Conservation (phyloP, 1,140 invertebrate species). For the Pseudomyrmex gracilis region DNA sequence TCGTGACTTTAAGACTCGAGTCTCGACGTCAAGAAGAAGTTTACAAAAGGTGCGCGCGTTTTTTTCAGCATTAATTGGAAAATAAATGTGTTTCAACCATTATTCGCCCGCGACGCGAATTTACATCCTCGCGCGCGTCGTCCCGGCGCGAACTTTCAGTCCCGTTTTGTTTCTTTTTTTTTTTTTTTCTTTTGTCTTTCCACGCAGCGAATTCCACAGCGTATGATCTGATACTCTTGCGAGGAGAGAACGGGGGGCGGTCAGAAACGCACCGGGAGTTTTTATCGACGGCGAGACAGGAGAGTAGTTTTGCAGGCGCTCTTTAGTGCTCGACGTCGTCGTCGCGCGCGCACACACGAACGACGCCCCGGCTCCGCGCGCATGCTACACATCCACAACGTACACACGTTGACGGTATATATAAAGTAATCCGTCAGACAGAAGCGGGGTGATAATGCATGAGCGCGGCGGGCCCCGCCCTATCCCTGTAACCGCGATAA, state of each 20-base stretch:
- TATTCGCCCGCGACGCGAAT: too few relatives aligned
- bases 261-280: slow-evolving; percentile 72
- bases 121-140: slow-evolving; percentile 7
- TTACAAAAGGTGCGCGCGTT: too few relatives aligned
- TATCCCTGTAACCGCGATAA: slow-evolving; percentile 83
- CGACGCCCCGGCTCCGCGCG: neutral
- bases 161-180: neutral
- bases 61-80: neutral
- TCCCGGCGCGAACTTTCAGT: slow-evolving; percentile 18
- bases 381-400: neutral
- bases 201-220: slow-evolving; percentile 50
- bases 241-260: slow-evolving; percentile 26
- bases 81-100: neutral
- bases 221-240: slow-evolving; percentile 62
- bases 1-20: too few relatives aligned
- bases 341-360: slow-evolving; percentile 44
- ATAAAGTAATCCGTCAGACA: slow-evolving; percentile 82
- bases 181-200: slow-evolving; percentile 15
- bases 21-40: too few relatives aligned
- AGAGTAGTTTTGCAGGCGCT: slow-evolving; percentile 74
- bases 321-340: slow-evolving; percentile 70
- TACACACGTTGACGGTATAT: slow-evolving; percentile 75
- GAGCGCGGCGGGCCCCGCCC: slow-evolving; percentile 82
- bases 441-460: slow-evolving; percentile 81
- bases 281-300: slow-evolving; percentile 70